A percentile compares a stretch with the other conserved stretches of the same genome.
Conservation (phyloP, 2,113 vertebrate genomes). For the Tragelaphus strepsiceros region DNA sequence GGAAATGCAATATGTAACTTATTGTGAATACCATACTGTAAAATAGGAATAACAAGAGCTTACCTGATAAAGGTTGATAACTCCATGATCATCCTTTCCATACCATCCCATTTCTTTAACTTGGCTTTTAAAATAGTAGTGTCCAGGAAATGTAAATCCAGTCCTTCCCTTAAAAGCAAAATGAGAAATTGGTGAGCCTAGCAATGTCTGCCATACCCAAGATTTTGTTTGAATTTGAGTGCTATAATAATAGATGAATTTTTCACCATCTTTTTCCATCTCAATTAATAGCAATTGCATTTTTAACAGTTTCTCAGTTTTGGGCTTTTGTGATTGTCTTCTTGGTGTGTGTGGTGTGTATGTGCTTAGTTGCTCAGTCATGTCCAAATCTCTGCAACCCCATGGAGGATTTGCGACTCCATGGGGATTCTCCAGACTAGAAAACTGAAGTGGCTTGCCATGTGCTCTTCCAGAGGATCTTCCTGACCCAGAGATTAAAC, state of each 20-base stretch:
- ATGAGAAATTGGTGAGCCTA: not conserved
- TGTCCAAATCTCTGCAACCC: not conserved
- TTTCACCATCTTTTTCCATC: not conserved
- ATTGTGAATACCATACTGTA: not conserved
- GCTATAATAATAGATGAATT: not conserved
- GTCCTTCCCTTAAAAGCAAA: not conserved
- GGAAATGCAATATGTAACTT: not conserved
- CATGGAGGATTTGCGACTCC: not conserved
- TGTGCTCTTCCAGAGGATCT: rapidly evolving
- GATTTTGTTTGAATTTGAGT: not conserved
- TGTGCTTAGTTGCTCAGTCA: not conserved
- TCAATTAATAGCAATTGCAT: not conserved
- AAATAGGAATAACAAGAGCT: not conserved
- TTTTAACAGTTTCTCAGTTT: not conserved
- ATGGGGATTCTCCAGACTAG: not conserved
- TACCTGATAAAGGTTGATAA: not conserved
- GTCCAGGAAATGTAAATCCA: not conserved
- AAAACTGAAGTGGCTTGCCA: not conserved
- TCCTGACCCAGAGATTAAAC: not conserved
- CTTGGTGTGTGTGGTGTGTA: not conserved
- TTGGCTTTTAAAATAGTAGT: not conserved
- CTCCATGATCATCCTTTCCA: not conserved
- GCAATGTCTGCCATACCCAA: not conserved
- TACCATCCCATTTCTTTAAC: not conserved
- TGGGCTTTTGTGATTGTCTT: not conserved